phyloP scores from a whole-genome alignment of 2,113 vertebrate species.

The Poicephalus gulielmi region DNA sequence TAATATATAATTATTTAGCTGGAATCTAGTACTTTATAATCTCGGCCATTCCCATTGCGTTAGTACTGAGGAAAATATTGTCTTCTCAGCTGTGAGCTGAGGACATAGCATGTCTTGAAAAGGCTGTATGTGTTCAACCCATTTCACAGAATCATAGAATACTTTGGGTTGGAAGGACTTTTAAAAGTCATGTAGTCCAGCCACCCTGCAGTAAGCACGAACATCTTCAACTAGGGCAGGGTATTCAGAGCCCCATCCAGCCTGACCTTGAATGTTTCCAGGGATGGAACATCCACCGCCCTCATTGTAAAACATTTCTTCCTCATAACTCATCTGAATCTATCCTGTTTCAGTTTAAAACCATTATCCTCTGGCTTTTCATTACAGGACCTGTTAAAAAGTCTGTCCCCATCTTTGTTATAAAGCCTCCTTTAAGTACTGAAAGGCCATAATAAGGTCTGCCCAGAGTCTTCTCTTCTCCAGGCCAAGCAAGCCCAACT shows the following conservation, averaged over 20 bases:
- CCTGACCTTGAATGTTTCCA: background rate
- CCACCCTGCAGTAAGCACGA: rapidly evolving
- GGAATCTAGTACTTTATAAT: background rate
- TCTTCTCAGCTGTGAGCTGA: background rate
- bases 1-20: background rate
- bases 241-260: background rate
- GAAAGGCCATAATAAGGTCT: background rate
- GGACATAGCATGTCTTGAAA: background rate
- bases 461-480: rapidly evolving
- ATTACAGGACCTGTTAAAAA: background rate
- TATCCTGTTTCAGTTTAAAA: background rate
- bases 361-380: rapidly evolving
- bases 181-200: background rate
- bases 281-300: background rate
- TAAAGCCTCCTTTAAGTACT: background rate
- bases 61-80: background rate
- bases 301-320: background rate
- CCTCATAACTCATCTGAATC: no score
- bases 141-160: background rate
- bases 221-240: background rate
- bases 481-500: background rate
- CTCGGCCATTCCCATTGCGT: background rate
- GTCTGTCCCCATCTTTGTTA: background rate
- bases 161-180: background rate
- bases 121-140: background rate